These are phyloP conservation scores for Nothobranchius furzeri DNA, from an alignment of 2,113 vertebrate genomes.

Conservation along the genomic window DNA sequence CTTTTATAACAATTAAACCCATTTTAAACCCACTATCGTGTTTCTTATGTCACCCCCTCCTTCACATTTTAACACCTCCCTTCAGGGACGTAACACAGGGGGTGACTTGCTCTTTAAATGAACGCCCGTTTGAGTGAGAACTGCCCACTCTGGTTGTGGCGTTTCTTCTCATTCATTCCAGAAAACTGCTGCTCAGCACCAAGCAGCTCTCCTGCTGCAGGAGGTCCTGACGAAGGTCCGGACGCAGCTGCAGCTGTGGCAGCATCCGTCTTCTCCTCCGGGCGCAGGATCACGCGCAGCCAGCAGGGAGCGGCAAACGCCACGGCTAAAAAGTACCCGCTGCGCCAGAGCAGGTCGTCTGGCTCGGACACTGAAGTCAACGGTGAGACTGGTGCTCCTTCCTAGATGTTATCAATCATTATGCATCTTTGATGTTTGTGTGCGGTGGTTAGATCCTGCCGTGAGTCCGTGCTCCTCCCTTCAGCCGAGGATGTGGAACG, in stretches of 20 bases:
- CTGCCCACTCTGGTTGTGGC: too few species aligned
- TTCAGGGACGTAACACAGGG: too few species aligned
- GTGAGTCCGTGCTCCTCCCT: neutral
- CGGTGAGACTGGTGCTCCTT: slow-evolving; percentile 71
- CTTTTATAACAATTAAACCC: too few species aligned
- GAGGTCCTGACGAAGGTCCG: slow-evolving; percentile 83
- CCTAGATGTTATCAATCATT: too few species aligned
- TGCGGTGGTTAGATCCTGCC: too few species aligned
- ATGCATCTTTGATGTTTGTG: too few species aligned
- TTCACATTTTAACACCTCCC: too few species aligned
- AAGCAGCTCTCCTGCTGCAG: slow-evolving; percentile 74
- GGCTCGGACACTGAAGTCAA: slow-evolving; percentile 90
- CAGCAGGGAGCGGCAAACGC: slow-evolving; percentile 88
- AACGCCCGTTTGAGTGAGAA: too few species aligned
- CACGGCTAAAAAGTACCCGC: slow-evolving; percentile 90
- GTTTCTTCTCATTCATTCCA: slow-evolving; percentile 5
- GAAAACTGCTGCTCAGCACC: slow-evolving; percentile 82
- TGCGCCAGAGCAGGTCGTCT: slow-evolving; percentile 91
- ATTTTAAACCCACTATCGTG: too few species aligned
- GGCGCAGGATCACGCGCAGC: slow-evolving; percentile 91
- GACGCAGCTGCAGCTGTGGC: slow-evolving; percentile 42
- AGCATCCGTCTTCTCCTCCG: slow-evolving; percentile 79
- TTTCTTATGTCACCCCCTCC: too few species aligned
- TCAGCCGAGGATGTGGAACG: neutral
- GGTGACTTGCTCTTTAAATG: too few species aligned